phyloP scores from a whole-genome alignment of 2,113 vertebrate species.

The Aspidoscelis tigris region DNA sequence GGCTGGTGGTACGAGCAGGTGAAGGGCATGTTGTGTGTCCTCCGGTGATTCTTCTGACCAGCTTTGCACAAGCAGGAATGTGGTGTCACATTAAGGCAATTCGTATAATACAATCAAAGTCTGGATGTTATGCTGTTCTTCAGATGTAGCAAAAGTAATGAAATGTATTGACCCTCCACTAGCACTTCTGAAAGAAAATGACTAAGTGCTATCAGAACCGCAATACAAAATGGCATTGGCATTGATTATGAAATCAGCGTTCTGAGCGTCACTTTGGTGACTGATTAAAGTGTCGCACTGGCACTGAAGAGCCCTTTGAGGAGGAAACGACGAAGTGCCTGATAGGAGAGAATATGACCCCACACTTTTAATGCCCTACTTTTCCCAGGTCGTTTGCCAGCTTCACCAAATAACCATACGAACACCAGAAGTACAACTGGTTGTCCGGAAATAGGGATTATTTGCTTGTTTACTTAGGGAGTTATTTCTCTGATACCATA shows the following conservation, averaged over 20 bases:
- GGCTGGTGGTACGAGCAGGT: slow-evolving; percentile 30
- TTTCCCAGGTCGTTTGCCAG: neutral
- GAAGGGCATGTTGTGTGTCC: slow-evolving; percentile 73
- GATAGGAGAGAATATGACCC: slow-evolving; percentile 63
- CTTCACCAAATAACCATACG: neutral
- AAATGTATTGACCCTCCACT: slow-evolving; percentile 80
- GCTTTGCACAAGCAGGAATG: slow-evolving; percentile 70
- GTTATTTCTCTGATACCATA: neutral
- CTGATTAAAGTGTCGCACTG: slow-evolving; percentile 82
- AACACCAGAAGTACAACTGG: neutral
- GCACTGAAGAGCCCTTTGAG: slow-evolving; percentile 77
- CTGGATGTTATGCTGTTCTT: slow-evolving; percentile 73
- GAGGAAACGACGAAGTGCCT: slow-evolving; percentile 80
- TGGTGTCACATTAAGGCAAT: slow-evolving; percentile 75
- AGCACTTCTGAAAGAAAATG: slow-evolving; percentile 73
- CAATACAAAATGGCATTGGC: slow-evolving; percentile 74
- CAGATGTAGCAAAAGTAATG: slow-evolving; percentile 81
- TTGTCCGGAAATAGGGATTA: neutral
- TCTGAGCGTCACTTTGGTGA: slow-evolving; percentile 74
- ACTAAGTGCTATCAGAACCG: slow-evolving; percentile 64
- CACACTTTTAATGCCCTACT: slow-evolving; percentile 36
- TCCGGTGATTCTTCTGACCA: slow-evolving; percentile 61
- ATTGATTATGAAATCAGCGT: slow-evolving; percentile 76
- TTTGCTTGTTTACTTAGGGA: neutral
- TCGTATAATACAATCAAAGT: slow-evolving; percentile 77